These are phyloP conservation scores for Rhinogobio ventralis DNA, from an alignment of 2,797 vertebrate genomes.

Conservation along the genomic window DNA sequence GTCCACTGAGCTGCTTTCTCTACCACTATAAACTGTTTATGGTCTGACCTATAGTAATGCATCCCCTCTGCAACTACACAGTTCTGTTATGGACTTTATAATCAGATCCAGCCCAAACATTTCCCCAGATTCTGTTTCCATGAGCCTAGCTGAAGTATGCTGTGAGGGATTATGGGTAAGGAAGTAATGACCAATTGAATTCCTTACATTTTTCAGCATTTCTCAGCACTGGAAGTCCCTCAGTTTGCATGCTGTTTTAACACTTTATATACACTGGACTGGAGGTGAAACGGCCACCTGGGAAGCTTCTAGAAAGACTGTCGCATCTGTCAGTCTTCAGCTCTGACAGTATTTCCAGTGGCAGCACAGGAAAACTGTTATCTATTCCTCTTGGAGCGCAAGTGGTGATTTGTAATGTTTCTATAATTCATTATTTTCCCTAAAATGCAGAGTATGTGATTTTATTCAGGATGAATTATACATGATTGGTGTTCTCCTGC, in stretches of 20 bases:
- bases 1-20: background rate
- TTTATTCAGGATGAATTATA: conserved; percentile 21
- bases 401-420: conserved; percentile 47
- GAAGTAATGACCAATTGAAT: conserved; percentile 40
- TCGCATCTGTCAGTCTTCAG: conserved; percentile 32
- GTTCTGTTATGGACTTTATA: conserved; percentile 35
- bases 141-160: conserved; percentile 36
- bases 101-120: conserved; percentile 37
- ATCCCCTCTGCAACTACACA: background rate
- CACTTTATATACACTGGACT: conserved; percentile 4
- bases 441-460: conserved; percentile 41
- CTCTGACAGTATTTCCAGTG: conserved; percentile 20
- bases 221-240: conserved; percentile 26
- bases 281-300: conserved; percentile 18
- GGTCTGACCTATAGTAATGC: conserved; percentile 1
- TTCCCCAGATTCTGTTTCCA: conserved; percentile 21
- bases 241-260: conserved; percentile 1
- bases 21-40: background rate
- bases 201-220: conserved; percentile 22
- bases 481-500: conserved; percentile 31
- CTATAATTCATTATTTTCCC: conserved; percentile 43
- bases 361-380: background rate
- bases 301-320: conserved; percentile 8
- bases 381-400: conserved; percentile 37
- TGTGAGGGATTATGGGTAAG: conserved; percentile 47